phyloP scores from a whole-genome alignment of 2,888 invertebrate genomes.

The Sisyra nigra region DNA sequence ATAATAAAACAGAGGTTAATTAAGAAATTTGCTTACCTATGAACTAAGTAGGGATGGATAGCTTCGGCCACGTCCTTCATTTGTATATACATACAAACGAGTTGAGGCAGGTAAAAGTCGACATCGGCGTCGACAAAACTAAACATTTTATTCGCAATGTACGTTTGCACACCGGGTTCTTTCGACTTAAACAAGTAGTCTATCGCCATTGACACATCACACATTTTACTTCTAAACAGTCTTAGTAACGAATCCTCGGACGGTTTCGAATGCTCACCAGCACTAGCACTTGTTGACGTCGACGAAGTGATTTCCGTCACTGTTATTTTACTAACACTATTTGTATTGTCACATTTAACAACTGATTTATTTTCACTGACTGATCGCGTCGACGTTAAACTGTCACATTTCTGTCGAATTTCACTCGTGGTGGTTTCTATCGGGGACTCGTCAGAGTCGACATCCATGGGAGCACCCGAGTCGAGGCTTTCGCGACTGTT shows the following conservation, averaged over 20 bases:
- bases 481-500: conserved; percentile 62
- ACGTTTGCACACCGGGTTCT: conserved; percentile 94
- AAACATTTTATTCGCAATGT: conserved; percentile 95
- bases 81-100: conserved; percentile 97
- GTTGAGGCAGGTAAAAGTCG: conserved; percentile 94
- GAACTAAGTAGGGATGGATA: conserved; percentile 63
- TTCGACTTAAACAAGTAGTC: conserved; percentile 96
- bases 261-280: conserved; percentile 12
- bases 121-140: conserved; percentile 84
- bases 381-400: conserved; percentile 14
- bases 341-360: not conserved
- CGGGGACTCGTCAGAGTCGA: conserved; percentile 10
- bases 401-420: conserved; percentile 13
- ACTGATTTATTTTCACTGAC: not conserved
- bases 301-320: conserved; percentile 14
- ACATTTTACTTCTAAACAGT: conserved; percentile 92
- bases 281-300: conserved; percentile 22
- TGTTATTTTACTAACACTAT: conserved; percentile 10
- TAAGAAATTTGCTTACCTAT: too few species aligned
- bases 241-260: conserved; percentile 60
- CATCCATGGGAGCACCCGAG: conserved; percentile 30
- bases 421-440: not conserved
- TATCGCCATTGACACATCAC: conserved; percentile 97
- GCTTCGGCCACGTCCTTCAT: conserved; percentile 95
- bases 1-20: too few species aligned